Percentiles rank a stretch among this genome's conserved stretches.
phyloP scores from a whole-genome alignment of 2,888 invertebrate species.

The Ectemnius continuus region DNA sequence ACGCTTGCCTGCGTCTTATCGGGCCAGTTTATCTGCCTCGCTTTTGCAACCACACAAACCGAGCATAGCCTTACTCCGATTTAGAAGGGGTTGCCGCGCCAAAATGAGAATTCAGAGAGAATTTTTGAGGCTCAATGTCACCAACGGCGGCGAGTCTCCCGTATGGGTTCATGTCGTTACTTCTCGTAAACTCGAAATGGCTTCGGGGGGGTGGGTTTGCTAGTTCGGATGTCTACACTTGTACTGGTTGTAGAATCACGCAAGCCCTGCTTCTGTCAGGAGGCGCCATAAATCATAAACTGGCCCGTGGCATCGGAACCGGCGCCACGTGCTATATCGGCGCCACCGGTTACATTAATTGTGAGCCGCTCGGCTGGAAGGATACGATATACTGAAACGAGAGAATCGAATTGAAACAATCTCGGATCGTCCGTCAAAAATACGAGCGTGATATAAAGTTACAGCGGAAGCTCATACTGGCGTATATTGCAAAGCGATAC shows the following conservation, averaged over 20 bases:
- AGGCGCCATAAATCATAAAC: background rate
- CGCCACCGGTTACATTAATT: conserved; percentile 15
- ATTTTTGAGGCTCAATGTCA: conserved; percentile 8
- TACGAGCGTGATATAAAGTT: conserved; percentile 4
- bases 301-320: background rate
- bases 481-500: background rate
- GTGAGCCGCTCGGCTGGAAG: conserved; percentile 1
- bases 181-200: background rate
- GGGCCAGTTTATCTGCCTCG: conserved; percentile 40
- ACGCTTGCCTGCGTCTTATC: conserved; percentile 46
- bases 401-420: conserved; percentile 23
- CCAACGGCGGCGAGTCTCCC: too few species aligned
- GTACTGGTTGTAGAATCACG: background rate
- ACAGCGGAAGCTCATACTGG: background rate
- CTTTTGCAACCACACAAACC: conserved; percentile 26
- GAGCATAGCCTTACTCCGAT: conserved; percentile 31
- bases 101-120: conserved; percentile 20
- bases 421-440: background rate
- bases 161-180: too few species aligned
- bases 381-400: conserved; percentile 1
- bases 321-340: conserved; percentile 1
- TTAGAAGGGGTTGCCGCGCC: conserved; percentile 19
- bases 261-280: background rate
- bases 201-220: background rate
- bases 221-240: background rate